Evolutionary conservation across 2,113 vertebrate species (phyloP), one percentile per base, ranked within the genome.

Genomic region (Corythornis madagascariensis): DNA sequence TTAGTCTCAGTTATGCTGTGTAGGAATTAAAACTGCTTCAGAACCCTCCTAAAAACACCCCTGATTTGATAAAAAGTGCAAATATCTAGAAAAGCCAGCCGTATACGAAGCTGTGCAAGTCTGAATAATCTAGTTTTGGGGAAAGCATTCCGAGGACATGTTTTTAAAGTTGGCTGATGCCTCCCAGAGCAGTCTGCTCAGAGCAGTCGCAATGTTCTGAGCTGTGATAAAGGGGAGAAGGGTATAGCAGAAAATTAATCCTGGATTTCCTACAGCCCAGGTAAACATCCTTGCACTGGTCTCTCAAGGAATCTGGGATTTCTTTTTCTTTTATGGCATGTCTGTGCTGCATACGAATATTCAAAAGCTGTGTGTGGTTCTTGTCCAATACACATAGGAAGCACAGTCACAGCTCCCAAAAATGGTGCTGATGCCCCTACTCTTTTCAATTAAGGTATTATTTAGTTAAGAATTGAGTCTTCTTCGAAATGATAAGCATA

Each of bases 371-470:
- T n/a, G 19, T 48, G 22, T 29, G 70, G 16, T 45, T 89, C 42
- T 26, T 74, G 26, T 24, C 17, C 60, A 8, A 10, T 45, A 11
- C 55, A 52, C 11, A 5, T 13, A 42, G 48, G 53, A 64, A 83
- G 17, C 28, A 28, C 38, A 76, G 28, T 52, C 19, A 67, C 31
- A 50, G 45, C 16, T 59, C 31, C 79, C 55, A 31, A 53, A 50
- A 40, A 11, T 0, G 0, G 7, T 40, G 21, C 21, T 83, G 48
- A 50, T 8, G 77, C 38, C 31, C 40, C 26, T 61, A 13, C 12
- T 73, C 35, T 28, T 73, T 33, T 7, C 7, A 70, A 38, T 60
- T 31, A 13, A 15, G 6, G 7, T 25, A 10, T 69, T 31, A 43
- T 53, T 90, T 77, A 52, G 25, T 81, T 31, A 63, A 40, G 25